Evolutionary conservation across 2,888 invertebrate genomes (phyloP).

Genomic region (Chelonus formosanus): DNA sequence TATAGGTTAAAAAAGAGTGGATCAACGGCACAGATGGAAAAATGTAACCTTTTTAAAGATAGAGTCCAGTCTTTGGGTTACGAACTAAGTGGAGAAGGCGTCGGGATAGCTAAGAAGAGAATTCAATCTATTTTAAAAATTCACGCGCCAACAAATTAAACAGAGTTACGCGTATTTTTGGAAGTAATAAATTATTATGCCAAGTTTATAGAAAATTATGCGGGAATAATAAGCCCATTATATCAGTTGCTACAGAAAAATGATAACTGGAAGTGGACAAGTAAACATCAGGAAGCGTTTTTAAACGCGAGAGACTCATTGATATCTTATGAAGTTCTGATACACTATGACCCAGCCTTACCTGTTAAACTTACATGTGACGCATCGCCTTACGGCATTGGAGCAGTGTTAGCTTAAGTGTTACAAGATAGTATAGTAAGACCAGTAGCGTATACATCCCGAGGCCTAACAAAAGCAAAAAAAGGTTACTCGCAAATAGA

Average conservation of each 20-base stretch:
- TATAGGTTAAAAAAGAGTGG: constrained; percentile 2
- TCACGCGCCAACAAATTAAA: no score
- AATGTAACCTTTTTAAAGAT: constrained; percentile 42
- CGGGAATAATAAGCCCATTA: constrained; percentile 26
- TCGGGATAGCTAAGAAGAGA: no score
- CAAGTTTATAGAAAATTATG: constrained; percentile 30
- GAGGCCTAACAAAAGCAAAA: constrained; percentile 40
- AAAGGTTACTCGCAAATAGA: constrained; percentile 46
- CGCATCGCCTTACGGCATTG: constrained; percentile 55
- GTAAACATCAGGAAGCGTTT: constrained; percentile 22
- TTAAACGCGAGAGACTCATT: constrained; percentile 13
- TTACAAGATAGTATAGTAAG: constrained; percentile 40
- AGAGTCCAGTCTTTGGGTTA: no score
- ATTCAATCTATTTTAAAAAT: no score
- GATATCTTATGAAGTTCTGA: constrained; percentile 31
- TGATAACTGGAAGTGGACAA: constrained; percentile 25
- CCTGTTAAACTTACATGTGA: constrained; percentile 47
- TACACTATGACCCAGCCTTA: constrained; percentile 24
- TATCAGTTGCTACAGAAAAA: constrained; percentile 28
- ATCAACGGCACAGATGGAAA: constrained; percentile 43
- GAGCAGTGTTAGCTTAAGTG: constrained; percentile 46
- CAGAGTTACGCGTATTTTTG: no score
- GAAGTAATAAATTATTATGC: constrained; percentile 25
- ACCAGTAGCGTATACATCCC: constrained; percentile 43
- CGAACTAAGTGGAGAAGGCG: no score